Evolutionary conservation across 2,797 vertebrate species (phyloP).

Genomic region (Bryconaethiops microstoma): DNA sequence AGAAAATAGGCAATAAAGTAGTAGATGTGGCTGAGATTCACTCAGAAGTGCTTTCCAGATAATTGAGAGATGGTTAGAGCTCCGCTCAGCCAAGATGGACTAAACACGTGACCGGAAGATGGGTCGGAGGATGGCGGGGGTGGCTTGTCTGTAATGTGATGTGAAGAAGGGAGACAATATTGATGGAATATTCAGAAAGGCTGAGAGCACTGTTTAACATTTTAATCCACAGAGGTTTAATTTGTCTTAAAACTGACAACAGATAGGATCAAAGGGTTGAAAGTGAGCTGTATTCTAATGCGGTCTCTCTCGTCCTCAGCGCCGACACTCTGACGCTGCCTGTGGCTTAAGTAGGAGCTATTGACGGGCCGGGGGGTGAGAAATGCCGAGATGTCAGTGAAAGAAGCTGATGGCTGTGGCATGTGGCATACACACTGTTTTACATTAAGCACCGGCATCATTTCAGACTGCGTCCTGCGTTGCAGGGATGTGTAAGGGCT

Average conservation of each 20-base stretch:
- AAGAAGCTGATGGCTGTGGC: constrained; percentile 9
- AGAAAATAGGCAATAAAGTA: constrained; percentile 39
- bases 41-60: constrained; percentile 30
- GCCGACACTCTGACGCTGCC: not conserved
- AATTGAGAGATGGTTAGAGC: constrained; percentile 45
- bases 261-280: constrained; percentile 40
- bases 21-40: constrained; percentile 39
- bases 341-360: constrained; percentile 33
- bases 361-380: constrained; percentile 30
- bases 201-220: constrained; percentile 42
- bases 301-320: not conserved
- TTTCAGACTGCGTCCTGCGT: no score
- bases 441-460: not conserved
- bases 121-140: not conserved
- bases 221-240: constrained; percentile 53
- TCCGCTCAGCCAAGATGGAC: constrained; percentile 45
- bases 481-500: not conserved
- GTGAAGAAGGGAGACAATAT: constrained; percentile 44
- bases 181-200: constrained; percentile 28
- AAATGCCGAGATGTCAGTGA: constrained; percentile 18
- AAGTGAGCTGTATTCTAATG: constrained; percentile 43
- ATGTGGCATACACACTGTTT: not conserved
- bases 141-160: constrained; percentile 22
- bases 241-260: constrained; percentile 53
- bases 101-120: constrained; percentile 20